These are phyloP conservation scores for Tachysurus fulvidraco DNA, from an alignment of 2,113 vertebrate genomes.

Conservation along the genomic window DNA sequence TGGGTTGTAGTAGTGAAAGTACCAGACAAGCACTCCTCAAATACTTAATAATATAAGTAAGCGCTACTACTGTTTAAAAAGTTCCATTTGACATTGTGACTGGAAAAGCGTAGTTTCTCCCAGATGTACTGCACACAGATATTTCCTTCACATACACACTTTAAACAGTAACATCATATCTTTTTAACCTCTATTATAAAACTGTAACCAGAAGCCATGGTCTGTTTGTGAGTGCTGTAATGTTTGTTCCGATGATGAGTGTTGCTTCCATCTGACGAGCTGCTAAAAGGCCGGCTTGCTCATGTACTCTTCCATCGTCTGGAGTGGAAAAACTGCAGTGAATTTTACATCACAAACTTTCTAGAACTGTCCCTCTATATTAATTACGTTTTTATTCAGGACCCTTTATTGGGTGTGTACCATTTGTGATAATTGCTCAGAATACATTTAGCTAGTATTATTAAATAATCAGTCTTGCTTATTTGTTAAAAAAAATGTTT, in stretches of 20 bases:
- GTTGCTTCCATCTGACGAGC: not conserved
- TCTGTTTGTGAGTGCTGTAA: not conserved
- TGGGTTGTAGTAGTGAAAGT: not conserved
- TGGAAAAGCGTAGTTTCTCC: not conserved
- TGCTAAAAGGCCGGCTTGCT: constrained; percentile 77
- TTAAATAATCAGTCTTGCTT: not conserved
- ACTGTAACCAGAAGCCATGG: not conserved
- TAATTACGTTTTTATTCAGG: not conserved
- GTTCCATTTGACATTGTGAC: not conserved
- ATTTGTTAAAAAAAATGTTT: not conserved
- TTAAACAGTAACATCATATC: not conserved
- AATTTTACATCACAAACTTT: not conserved
- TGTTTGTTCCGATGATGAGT: not conserved
- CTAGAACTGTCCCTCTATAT: not conserved
- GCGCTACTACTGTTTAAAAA: constrained; percentile 9
- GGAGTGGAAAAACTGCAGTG: constrained; percentile 31
- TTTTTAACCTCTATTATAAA: not conserved
- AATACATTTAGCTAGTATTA: not conserved
- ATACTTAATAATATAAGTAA: not conserved
- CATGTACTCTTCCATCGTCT: constrained; percentile 82
- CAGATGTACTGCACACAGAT: not conserved
- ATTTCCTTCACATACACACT: constrained; percentile 8
- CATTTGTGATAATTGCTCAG: not conserved
- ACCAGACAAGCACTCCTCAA: not conserved
- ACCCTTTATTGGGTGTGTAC: not conserved